These are phyloP conservation scores for Daktulosphaira vitifoliae DNA, from an alignment of 1,140 invertebrate species.

Conservation along the genomic window DNA sequence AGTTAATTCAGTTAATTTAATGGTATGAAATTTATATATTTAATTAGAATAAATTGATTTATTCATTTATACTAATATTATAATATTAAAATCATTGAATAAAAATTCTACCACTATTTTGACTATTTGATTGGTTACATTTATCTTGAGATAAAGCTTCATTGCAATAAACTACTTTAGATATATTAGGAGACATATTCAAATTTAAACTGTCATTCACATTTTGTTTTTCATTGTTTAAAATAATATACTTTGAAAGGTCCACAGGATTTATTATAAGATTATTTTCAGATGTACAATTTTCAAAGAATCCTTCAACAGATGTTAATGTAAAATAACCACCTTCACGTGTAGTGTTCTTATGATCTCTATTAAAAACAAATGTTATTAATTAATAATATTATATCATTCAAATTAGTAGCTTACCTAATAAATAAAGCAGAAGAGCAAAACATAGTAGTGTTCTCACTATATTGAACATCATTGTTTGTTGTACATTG, in stretches of 20 bases:
- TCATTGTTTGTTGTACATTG: too few species aligned
- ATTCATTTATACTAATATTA: too few species aligned
- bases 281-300: neutral
- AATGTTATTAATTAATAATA: too few species aligned
- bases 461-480: too few species aligned
- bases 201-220: neutral
- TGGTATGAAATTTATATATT: too few species aligned
- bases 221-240: neutral
- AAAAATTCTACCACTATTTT: constrained; percentile 6
- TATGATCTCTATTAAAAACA: too few species aligned
- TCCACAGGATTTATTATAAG: neutral
- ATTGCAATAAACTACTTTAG: constrained; percentile 13
- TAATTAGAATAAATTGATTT: too few species aligned
- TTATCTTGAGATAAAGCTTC: constrained; percentile 12
- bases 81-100: too few species aligned
- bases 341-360: neutral
- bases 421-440: too few species aligned
- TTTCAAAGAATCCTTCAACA: constrained; percentile 18
- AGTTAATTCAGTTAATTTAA: neutral
- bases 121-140: neutral
- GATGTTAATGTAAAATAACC: constrained; percentile 1
- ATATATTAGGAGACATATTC: constrained; percentile 8
- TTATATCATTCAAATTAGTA: too few species aligned
- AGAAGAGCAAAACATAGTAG: too few species aligned
- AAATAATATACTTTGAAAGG: constrained; percentile 22